Evolutionary conservation across 1,140 invertebrate species (phyloP).

Genomic region (honey bee (Apis mellifera)): Amel_HAv3.1 CM009936.2:7669501-7670000

Average conservation of each 20-base stretch:
- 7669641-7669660: slow-evolving; percentile 21
- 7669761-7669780: neutral
- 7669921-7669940: neutral
- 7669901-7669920: no score
- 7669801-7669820: neutral
- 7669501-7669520: neutral
- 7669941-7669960: no score
- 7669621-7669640: no score
- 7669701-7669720: neutral
- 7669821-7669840: neutral
- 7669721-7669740: neutral
- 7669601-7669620: slow-evolving; percentile 17
- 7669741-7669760: neutral
- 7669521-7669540: neutral
- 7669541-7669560: no score
- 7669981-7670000: no score
- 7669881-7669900: no score
- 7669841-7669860: neutral
- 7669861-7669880: neutral
- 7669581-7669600: neutral
- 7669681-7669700: no score
- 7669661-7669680: neutral
- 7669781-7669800: neutral
- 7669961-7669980: no score
- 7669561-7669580: neutral